phyloP scores from a whole-genome alignment of 1,140 invertebrate species.

The Drosophila athabasca region DNA sequence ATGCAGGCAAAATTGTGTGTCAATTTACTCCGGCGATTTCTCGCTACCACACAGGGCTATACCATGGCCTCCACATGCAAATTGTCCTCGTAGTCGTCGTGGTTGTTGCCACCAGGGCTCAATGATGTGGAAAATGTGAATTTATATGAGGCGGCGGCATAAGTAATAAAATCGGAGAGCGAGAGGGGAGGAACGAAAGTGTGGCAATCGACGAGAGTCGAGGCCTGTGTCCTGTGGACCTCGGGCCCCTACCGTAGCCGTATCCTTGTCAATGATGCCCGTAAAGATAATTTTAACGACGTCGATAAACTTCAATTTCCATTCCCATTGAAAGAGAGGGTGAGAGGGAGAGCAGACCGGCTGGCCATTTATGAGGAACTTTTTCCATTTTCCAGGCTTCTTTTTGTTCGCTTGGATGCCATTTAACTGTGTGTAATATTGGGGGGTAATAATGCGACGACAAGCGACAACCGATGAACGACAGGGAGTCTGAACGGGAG shows the following conservation, averaged over 20 bases:
- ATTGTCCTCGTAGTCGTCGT: slow-evolving; percentile 43
- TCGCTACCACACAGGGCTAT: not conserved
- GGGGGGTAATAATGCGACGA: slow-evolving; percentile 43
- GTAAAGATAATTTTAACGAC: slow-evolving; percentile 82
- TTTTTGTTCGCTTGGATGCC: slow-evolving; percentile 36
- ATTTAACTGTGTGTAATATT: slow-evolving; percentile 67
- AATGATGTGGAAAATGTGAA: slow-evolving; percentile 81
- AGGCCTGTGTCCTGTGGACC: slow-evolving; percentile 5
- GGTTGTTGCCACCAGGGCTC: slow-evolving; percentile 44
- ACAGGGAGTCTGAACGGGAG: slow-evolving; percentile 10
- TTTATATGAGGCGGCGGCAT: slow-evolving; percentile 73
- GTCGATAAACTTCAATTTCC: slow-evolving; percentile 81
- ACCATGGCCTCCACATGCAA: slow-evolving; percentile 49
- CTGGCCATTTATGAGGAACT: slow-evolving; percentile 61
- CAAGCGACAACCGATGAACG: slow-evolving; percentile 27
- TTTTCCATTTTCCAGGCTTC: slow-evolving; percentile 47
- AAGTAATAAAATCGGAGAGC: slow-evolving; percentile 57
- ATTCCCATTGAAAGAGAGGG: slow-evolving; percentile 49
- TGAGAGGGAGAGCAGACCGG: slow-evolving; percentile 7
- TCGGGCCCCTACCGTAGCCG: not conserved
- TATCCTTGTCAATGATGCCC: slow-evolving; percentile 58
- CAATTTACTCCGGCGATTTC: slow-evolving; percentile 61
- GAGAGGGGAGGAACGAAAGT: not conserved
- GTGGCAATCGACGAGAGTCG: slow-evolving; percentile 35
- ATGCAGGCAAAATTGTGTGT: slow-evolving; percentile 67